Conservation (phyloP, 1,140 invertebrate genomes). For the Eurosta solidaginis region DNA sequence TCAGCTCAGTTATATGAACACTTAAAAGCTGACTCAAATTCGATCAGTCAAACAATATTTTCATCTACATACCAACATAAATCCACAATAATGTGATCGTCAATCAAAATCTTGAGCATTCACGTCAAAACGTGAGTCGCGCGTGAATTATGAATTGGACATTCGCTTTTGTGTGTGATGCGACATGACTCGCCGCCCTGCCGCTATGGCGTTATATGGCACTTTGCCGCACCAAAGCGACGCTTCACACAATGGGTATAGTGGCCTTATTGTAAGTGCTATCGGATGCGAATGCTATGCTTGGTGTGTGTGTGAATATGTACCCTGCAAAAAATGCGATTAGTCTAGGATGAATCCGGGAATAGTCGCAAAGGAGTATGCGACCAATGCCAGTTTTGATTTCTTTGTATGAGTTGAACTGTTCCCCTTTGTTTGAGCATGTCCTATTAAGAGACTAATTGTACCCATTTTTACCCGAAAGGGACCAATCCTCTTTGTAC, state of each 20-base stretch:
- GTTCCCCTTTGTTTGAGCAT: too few species aligned
- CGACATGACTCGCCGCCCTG: background rate
- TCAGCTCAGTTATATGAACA: background rate
- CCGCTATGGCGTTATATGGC: too few species aligned
- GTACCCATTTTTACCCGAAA: too few species aligned
- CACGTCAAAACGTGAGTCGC: constrained; percentile 29
- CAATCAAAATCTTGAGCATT: constrained; percentile 30
- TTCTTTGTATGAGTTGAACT: too few species aligned
- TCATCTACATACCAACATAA: constrained; percentile 10
- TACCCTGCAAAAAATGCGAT: too few species aligned
- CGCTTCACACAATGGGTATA: background rate
- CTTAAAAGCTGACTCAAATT: constrained; percentile 17
- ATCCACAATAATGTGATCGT: constrained; percentile 29
- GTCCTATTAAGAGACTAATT: too few species aligned
- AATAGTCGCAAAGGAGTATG: too few species aligned
- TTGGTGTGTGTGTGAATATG: too few species aligned
- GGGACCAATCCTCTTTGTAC: too few species aligned
- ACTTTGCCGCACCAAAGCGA: background rate
- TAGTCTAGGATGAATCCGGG: too few species aligned
- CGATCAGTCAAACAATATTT: constrained; percentile 5
- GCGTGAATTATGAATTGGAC: constrained; percentile 27
- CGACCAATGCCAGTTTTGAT: too few species aligned
- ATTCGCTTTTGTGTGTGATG: constrained; percentile 22
- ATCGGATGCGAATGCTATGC: constrained; percentile 25
- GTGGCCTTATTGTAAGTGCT: background rate